Evolutionary conservation across 2,888 invertebrate genomes (phyloP).

Genomic region (Atethmia centrago): DNA sequence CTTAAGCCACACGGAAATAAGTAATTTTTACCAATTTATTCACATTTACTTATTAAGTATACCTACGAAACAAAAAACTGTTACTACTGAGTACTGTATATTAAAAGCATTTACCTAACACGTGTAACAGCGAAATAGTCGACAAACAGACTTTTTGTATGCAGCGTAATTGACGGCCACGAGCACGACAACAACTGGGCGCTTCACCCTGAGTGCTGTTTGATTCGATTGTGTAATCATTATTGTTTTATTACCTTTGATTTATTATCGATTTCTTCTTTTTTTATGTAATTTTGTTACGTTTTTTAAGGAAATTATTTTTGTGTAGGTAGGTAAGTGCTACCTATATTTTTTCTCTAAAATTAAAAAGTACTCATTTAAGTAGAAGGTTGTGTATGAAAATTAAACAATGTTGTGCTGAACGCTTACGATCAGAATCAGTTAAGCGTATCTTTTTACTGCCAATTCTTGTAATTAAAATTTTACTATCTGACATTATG

Average conservation of each 20-base stretch:
- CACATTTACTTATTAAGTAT: slow-evolving; percentile 2
- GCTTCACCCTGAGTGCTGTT: slow-evolving; percentile 62
- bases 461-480: not conserved
- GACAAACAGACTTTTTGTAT: slow-evolving; percentile 41
- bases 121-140: slow-evolving; percentile 31
- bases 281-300: slow-evolving; percentile 20
- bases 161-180: slow-evolving; percentile 46
- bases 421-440: not conserved
- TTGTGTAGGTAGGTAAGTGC: not conserved
- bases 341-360: not conserved
- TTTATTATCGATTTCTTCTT: slow-evolving; percentile 29
- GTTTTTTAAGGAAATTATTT: not conserved
- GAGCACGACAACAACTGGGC: slow-evolving; percentile 48
- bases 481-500: not conserved
- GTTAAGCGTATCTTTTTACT: not conserved
- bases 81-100: slow-evolving; percentile 10
- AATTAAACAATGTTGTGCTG: not conserved
- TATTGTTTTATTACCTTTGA: slow-evolving; percentile 53
- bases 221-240: slow-evolving; percentile 66
- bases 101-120: slow-evolving; percentile 42
- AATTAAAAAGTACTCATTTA: not conserved
- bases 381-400: not conserved
- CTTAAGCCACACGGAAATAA: not conserved
- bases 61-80: slow-evolving; percentile 6
- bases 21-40: slow-evolving; percentile 4